Evolutionary conservation across 2,113 vertebrate species (phyloP).

Genomic region (Cairina moschata): DNA sequence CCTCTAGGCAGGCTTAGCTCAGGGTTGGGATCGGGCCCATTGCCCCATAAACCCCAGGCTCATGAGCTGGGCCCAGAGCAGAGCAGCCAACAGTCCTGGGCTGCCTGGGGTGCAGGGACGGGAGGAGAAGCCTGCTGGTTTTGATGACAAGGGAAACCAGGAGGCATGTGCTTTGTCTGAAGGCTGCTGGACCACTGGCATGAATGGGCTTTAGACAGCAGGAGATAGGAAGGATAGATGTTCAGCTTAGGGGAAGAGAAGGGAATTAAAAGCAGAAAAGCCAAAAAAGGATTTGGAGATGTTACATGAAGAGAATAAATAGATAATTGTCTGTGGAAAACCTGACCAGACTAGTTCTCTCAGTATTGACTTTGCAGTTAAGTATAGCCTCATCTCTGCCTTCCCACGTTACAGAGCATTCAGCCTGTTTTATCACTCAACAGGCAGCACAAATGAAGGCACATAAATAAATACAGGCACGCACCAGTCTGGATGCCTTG

Average conservation of each 20-base stretch:
- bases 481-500: rapidly evolving
- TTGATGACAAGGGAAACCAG: rapidly evolving
- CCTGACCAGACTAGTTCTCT: neutral
- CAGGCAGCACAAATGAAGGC: rapidly evolving
- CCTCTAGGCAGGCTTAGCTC: neutral
- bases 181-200: neutral
- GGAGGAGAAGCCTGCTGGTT: neutral
- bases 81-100: neutral
- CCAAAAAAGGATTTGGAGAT: neutral
- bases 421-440: neutral
- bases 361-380: neutral
- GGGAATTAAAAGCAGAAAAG: neutral
- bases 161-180: neutral
- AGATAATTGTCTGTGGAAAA: neutral
- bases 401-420: neutral
- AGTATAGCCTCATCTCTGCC: neutral
- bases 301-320: neutral
- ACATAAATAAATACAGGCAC: neutral
- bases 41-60: neutral
- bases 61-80: neutral
- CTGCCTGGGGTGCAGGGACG: neutral
- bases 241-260: neutral
- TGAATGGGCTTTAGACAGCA: neutral
- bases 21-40: neutral
- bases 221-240: neutral